Base-by-base conservation (phyloP, 2,888 invertebrate genomes). In the Myathropa florea region DNA sequence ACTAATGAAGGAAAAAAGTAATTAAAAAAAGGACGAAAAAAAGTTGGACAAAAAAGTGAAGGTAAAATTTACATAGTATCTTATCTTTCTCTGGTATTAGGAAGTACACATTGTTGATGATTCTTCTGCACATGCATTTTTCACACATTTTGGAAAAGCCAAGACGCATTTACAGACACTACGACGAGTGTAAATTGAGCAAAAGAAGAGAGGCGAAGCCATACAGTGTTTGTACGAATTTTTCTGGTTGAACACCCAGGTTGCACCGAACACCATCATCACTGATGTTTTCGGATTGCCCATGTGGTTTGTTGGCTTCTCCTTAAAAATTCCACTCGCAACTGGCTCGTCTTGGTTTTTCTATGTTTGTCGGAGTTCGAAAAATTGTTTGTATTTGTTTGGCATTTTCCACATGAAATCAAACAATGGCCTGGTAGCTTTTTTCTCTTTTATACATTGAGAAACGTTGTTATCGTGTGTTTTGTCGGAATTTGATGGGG, bases 21-120 rank as follows among this genome's bases (percentile, higher is more conserved):
- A 61, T 46, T 18, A 0, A 46, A 61, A 65, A 70, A 73, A 71
- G 81, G 76, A 70, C 70, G 70, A 61, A 70, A 76, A 67, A 68
- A 73, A 28, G 59, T 78, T 78, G 78, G 82, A 86, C 86, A 86
- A 82, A 76, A 70, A 82, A 83, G 75, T 85, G 82, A 72, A 73
- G 33, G 73, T 70, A 70, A 82, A 75, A 83, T 83, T 60, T 83
- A 86, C 73, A 79, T 78, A 79, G 77, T 72, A 77, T 79, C 33
- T 75, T 63, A 83, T 71, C 83, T 83, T 86, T 86, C 65, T 78
- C 65, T 79, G 83, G 75, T 72, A 71, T 75, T 67, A 75, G 83
- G 78, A 86, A 83, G 78, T 83, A 85, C 75, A 70, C 75, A 76
- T 84, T 64, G 75, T 55, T 77, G 61, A 65, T 81, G 36, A 28